Base-by-base conservation (phyloP, 2,797 vertebrate genomes). In the Cyclopterus lumpus region DNA sequence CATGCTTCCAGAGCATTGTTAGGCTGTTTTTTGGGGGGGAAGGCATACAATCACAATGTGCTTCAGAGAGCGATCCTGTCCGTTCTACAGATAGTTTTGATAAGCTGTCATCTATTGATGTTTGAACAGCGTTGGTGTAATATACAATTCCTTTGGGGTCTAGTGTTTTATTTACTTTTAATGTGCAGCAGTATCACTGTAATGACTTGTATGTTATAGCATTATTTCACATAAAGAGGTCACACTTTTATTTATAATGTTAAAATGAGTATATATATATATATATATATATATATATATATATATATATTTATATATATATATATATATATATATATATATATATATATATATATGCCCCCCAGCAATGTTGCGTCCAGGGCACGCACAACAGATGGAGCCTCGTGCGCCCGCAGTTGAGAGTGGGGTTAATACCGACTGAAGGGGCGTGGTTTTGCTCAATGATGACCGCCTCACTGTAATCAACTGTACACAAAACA, bases 401-500 rank as follows among this genome's bases (percentile, higher is more conserved):
- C 68, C 49, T 42, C 61, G 60, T 9, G 83, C 60, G 38, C 49
- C 60, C 11, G 79, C 64, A 36, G 81, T 42, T 59, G 71, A 86
- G 87, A 87, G 88, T 86, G 89, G 91, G 90, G 92, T 94, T 94
- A 93, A 95, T 67, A 36, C 73, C 44, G 61, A 72, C 49, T 6
- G 75, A 73, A 82, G 75, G 80, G 91, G 93, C 87, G 93, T 88
- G 91, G 91, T 58, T 80, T 89, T 44, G 32, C 74, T 86, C 83
- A 84, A 79, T 84, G 89, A 88, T 86, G 84, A 71, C 89, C 83
- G 73, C 73, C 79, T 88, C 67, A 51, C 84, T 85, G 76, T 83
- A 80, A 78, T 73, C 73, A 85, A 85, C 84, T 85, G 89, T 88
- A 74, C 46, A 58, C 80, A 51, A 32, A 67, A 76, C 46, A 78